Evolutionary conservation across 2,797 vertebrate species (phyloP), one percentile per base, ranked within the genome.

Genomic region (Crenuchus spilurus): DNA sequence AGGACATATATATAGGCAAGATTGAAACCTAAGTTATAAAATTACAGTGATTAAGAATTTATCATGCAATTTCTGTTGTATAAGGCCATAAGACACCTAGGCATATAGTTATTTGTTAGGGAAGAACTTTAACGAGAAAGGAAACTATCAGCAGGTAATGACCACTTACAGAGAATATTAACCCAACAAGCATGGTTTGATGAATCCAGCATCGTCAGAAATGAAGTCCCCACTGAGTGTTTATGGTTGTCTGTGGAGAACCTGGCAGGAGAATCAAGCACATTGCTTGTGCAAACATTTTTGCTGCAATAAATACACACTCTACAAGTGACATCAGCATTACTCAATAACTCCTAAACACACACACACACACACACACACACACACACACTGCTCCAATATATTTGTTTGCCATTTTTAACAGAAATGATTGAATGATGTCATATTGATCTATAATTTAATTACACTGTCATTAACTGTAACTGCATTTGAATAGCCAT

Each of bases 171-270:
- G 61, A 77, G 58, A 64, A 55, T 66, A 70, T 75, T 81, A 72
- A 77, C 73, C 81, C 62, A 68, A 42, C 65, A 60, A 51, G 35
- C 63, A 41, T 10, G 66, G 30, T 51, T 26, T 72, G 64, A 77
- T 77, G 46, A 74, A 80, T 68, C 51, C 37, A 22, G 44, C 46
- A 11, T 70, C 71, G 79, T 48, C 61, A 66, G 28, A 79, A 77
- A 74, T 69, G 0, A 66, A 71, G 46, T 61, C 28, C 73, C 73
- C 16, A 18, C 78, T 20, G 78, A 4, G 67, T 64, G 55, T 74
- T 74, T 75, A 77, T 74, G 64, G 73, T 67, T 54, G 24, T 42
- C 68, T 64, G 57, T 48, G 28, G 70, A 66, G 62, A 76, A 62
- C 63, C n/a, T 66, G 76, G 72, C 52, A 60, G 70, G 77, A 54